Conservation (phyloP, 2,113 vertebrate species). For the Myrmophylax atrothorax region DNA sequence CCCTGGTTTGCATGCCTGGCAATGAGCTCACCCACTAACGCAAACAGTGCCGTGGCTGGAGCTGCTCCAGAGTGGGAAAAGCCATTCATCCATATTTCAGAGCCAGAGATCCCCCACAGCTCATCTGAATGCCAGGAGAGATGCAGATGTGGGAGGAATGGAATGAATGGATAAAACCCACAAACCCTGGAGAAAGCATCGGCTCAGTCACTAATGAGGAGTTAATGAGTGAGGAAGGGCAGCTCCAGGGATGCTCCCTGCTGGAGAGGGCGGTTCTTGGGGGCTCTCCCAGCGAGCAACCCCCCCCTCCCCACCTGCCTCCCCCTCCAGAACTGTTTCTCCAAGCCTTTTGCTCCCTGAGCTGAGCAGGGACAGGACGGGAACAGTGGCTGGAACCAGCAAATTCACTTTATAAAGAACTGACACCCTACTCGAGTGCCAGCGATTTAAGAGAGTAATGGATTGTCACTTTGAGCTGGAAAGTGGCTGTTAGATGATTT, state of each 20-base stretch:
- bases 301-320: neutral
- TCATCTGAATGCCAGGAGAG: neutral
- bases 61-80: neutral
- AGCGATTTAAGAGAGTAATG: slow-evolving; percentile 68
- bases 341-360: neutral
- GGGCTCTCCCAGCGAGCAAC: neutral
- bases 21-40: neutral
- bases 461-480: slow-evolving; percentile 70
- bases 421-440: slow-evolving; percentile 42
- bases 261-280: neutral
- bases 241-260: neutral
- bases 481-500: slow-evolving; percentile 67
- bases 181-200: neutral
- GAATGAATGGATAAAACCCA: neutral
- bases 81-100: neutral
- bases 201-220: neutral
- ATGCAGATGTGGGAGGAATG: neutral
- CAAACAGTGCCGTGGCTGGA: neutral
- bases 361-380: slow-evolving; percentile 21
- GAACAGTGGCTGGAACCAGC: slow-evolving; percentile 40
- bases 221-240: accelerated
- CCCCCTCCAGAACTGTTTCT: neutral
- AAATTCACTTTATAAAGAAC: slow-evolving; percentile 57
- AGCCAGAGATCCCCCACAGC: neutral
- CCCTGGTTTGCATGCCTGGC: neutral